Percentiles rank a stretch among this genome's conserved stretches.
Conservation (phyloP, 1,140 invertebrate genomes). For the Dolichoris vasculosae region DNA sequence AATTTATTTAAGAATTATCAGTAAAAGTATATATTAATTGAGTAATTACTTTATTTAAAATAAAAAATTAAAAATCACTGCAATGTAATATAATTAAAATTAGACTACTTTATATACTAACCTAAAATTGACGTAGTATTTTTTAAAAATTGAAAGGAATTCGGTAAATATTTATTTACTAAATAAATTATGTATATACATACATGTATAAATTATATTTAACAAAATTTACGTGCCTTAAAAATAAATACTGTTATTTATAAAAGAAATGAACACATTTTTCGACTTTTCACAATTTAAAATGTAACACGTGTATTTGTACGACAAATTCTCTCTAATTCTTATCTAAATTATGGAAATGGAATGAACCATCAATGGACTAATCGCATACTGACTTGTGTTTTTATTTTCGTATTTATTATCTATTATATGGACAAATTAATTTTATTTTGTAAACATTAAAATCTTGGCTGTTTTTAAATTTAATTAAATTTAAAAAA, state of each 20-base stretch:
- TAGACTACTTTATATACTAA: conserved; percentile 34
- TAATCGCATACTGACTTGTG: background rate
- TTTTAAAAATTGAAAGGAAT: background rate
- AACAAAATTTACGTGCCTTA: background rate
- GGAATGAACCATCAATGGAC: background rate
- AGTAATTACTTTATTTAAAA: background rate
- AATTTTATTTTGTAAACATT: background rate
- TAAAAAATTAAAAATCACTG: conserved; percentile 13
- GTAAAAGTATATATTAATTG: conserved; percentile 5
- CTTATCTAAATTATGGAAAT: too few species aligned
- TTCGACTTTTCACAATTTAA: background rate
- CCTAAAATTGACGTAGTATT: conserved; percentile 5
- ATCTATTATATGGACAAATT: background rate
- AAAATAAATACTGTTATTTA: background rate
- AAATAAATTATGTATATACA: conserved; percentile 1
- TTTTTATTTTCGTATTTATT: background rate
- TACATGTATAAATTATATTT: background rate
- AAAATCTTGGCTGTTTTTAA: background rate
- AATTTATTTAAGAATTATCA: background rate
- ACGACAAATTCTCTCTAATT: too few species aligned
- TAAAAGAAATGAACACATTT: background rate
- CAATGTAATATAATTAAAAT: background rate
- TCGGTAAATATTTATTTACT: background rate
- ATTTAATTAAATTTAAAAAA: background rate
- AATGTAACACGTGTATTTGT: background rate